A percentile compares a stretch with the other conserved stretches of the same genome.
These are phyloP conservation scores for Sebastes iracundus DNA, from an alignment of 2,797 vertebrate genomes.

Conservation along the genomic window DNA sequence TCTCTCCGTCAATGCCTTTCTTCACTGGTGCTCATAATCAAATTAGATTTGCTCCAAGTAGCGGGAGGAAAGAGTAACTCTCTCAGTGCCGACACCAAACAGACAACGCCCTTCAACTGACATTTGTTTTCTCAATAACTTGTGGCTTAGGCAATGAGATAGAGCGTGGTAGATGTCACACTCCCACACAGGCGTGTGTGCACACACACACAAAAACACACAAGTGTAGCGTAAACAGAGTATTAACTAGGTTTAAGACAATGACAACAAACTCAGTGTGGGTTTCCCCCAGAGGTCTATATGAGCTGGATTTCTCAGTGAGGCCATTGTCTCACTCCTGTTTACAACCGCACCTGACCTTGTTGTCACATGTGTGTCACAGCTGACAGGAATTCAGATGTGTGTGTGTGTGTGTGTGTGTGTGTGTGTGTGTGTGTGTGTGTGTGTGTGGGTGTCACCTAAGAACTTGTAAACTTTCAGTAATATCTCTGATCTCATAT, in stretches of 20 bases:
- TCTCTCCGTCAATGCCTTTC: slow-evolving; percentile 43
- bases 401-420: background rate
- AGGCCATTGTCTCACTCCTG: slow-evolving; percentile 50
- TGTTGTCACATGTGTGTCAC: slow-evolving; percentile 52
- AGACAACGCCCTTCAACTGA: slow-evolving; percentile 82
- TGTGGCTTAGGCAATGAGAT: slow-evolving; percentile 67
- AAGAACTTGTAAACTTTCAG: background rate
- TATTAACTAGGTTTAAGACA: slow-evolving; percentile 63
- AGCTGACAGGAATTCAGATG: slow-evolving; percentile 6
- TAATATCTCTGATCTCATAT: background rate
- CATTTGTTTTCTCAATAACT: slow-evolving; percentile 82
- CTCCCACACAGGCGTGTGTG: slow-evolving; percentile 21
- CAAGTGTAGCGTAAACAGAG: slow-evolving; percentile 48
- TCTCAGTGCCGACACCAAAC: slow-evolving; percentile 63
- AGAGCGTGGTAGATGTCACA: slow-evolving; percentile 65
- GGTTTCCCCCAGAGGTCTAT: slow-evolving; percentile 44
- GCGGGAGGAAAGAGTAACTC: slow-evolving; percentile 62
- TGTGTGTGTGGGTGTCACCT: background rate
- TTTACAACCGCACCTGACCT: slow-evolving; percentile 56
- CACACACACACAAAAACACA: background rate
- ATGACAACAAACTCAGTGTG: slow-evolving; percentile 48
- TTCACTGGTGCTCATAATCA: slow-evolving; percentile 70
- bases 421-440: too few relatives aligned
- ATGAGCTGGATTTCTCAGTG: slow-evolving; percentile 44
- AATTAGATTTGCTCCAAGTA: slow-evolving; percentile 79